phyloP scores from a whole-genome alignment of 2,113 vertebrate genomes.

The Abramis brama region DNA sequence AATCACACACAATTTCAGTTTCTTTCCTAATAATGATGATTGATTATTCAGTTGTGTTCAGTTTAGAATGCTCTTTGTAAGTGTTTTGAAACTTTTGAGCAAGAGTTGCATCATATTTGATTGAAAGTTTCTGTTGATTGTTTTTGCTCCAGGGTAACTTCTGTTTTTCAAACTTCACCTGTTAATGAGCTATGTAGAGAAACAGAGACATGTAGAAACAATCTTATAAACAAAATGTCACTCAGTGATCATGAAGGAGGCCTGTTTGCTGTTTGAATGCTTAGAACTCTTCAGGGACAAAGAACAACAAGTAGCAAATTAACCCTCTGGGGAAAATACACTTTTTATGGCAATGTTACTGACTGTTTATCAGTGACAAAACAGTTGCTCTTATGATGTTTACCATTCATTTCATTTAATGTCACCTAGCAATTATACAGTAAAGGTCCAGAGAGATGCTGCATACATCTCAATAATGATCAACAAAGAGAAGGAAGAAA shows the following conservation, averaged over 20 bases:
- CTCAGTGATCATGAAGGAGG: not conserved
- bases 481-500: not conserved
- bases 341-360: constrained; percentile 28
- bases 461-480: not conserved
- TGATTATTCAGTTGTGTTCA: not conserved
- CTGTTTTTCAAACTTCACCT: not conserved
- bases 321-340: constrained; percentile 19
- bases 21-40: not conserved
- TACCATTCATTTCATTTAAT: not conserved
- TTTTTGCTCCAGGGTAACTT: not conserved
- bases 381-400: not conserved
- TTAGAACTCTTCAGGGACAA: not conserved
- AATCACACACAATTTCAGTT: not conserved
- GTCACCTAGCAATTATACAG: not conserved
- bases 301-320: constrained; percentile 38
- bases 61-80: not conserved
- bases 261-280: constrained; percentile 4
- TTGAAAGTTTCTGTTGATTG: not conserved
- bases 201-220: not conserved
- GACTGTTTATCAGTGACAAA: not conserved
- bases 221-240: constrained; percentile 16
- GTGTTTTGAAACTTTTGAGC: not conserved
- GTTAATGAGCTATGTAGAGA: not conserved
- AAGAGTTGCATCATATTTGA: constrained; percentile 19
- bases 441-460: not conserved